Evolutionary conservation across 2,113 vertebrate species (phyloP), one percentile per base, ranked within the genome.

Genomic region (Eretmochelys imbricata): DNA sequence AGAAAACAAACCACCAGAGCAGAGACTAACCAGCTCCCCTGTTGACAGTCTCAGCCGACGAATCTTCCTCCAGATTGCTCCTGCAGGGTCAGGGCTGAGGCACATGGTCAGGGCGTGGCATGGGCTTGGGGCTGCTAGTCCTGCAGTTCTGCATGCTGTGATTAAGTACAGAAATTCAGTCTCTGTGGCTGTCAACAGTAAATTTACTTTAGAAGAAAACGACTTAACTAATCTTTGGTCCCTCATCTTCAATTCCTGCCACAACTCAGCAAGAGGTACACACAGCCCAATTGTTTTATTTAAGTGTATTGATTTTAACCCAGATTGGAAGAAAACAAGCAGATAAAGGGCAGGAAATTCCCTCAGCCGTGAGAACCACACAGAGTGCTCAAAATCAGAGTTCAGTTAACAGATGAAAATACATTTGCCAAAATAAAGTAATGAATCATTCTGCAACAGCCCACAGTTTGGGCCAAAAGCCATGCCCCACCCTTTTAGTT

Each of bases 361-460:
- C 57, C 96, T 95, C 94, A 95, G 94, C 90, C 97, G 95, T 89
- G 87, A 96, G 96, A 97, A 91, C 93, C 59, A 91, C 93, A 79
- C 83, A 42, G 87, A 94, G 80, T 91, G 89, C 84, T 90, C 92
- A 87, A 94, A 97, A 96, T 95, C 89, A 96, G 95, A 97, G 94
- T 96, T 96, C 97, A 97, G 94, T 94, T 95, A 97, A 95, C 94
- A 94, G 93, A 96, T 92, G 93, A 96, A 97, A 97, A 97, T 95
- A 97, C 88, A 89, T 97, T 96, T 97, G 94, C 90, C 93, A 97
- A 93, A 96, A 91, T 79, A 87, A 96, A 88, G 92, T 96, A 97
- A 96, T 97, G 97, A 97, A 97, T 96, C 89, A 82, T 94, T 91
- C 79, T 87, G 78, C 95, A 95, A 90, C 51, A 96, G 89, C 82